These are phyloP conservation scores for Tachypleus tridentatus DNA, from an alignment of 1,140 invertebrate genomes.

Conservation along the genomic window DNA sequence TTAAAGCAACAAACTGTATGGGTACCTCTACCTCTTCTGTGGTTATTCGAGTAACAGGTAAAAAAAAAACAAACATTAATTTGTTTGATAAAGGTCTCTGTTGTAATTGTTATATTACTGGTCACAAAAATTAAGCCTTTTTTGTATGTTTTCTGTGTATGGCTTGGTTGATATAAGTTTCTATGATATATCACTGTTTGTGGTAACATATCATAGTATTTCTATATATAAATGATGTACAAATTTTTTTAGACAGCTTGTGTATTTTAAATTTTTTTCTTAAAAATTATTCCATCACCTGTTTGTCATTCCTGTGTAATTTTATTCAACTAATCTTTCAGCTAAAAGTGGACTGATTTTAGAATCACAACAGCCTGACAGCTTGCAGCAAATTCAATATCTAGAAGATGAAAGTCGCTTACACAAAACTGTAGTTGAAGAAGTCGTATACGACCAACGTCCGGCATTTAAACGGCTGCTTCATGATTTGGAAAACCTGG, in stretches of 20 bases:
- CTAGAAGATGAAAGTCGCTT: conserved; percentile 74
- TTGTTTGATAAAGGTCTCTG: not conserved
- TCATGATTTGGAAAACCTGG: conserved; percentile 61
- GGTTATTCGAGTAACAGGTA: conserved; percentile 65
- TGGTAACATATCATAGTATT: no score
- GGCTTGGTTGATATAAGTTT: no score
- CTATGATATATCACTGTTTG: no score
- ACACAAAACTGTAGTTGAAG: conserved; percentile 55
- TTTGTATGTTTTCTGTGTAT: no score
- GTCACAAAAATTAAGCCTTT: no score
- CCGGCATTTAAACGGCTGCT: conserved; percentile 76
- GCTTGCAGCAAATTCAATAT: conserved; percentile 78
- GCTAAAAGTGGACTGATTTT: conserved; percentile 74
- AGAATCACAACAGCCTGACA: conserved; percentile 90
- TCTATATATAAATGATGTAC: no score
- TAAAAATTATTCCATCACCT: conserved; percentile 4
- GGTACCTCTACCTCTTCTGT: conserved; percentile 69
- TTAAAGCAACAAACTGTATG: conserved; percentile 32
- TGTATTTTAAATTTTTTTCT: no score
- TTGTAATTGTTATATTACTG: not conserved
- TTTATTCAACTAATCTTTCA: conserved; percentile 30
- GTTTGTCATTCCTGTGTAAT: not conserved
- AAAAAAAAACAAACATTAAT: conserved; percentile 28
- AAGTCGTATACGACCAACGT: conserved; percentile 60
- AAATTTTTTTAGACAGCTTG: no score